These are phyloP conservation scores for Cheumatopsyche charites DNA, from an alignment of 1,140 invertebrate genomes.

Conservation along the genomic window DNA sequence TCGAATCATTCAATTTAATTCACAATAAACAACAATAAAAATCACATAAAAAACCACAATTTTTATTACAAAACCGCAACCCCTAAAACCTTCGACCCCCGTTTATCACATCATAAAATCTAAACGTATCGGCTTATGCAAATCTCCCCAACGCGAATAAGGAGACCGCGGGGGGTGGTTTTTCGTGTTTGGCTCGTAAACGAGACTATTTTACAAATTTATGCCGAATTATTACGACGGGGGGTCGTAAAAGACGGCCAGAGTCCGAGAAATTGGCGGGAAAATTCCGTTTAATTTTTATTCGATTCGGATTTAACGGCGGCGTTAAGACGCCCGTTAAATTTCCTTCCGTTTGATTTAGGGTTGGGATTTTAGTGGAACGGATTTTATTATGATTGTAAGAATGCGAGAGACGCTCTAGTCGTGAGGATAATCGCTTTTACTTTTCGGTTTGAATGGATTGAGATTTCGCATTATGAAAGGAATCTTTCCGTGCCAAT, in stretches of 20 bases:
- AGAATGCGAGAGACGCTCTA: too few relatives aligned
- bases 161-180: neutral
- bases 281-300: conserved; percentile 14
- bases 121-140: conserved; percentile 34
- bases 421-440: too few relatives aligned
- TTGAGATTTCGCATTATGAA: too few relatives aligned
- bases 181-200: neutral
- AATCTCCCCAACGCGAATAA: conserved; percentile 2
- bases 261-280: too few relatives aligned
- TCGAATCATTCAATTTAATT: too few relatives aligned
- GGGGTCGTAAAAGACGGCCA: neutral
- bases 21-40: too few relatives aligned
- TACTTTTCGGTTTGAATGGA: too few relatives aligned
- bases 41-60: too few relatives aligned
- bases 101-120: conserved; percentile 29
- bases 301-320: neutral
- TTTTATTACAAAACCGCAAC: too few relatives aligned
- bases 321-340: neutral
- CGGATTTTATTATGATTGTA: neutral
- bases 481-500: neutral
- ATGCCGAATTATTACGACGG: conserved; percentile 17
- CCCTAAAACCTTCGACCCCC: neutral
- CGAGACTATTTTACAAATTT: conserved; percentile 27
- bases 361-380: neutral
- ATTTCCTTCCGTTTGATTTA: conserved; percentile 4